phyloP scores from a whole-genome alignment of 2,797 vertebrate species.

The Typhlichthys subterraneus region DNA sequence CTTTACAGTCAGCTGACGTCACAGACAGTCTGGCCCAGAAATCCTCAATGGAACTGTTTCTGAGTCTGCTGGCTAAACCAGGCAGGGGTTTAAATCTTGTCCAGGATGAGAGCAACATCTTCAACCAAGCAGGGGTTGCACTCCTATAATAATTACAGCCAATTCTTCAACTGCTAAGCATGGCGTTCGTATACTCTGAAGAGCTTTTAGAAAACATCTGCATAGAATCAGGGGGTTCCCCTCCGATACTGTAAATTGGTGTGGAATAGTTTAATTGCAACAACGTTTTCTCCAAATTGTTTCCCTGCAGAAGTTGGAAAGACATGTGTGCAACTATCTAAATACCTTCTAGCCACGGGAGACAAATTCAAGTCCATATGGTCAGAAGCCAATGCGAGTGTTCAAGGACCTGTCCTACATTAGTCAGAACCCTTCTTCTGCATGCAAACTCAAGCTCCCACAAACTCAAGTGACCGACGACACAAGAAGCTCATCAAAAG shows the following conservation, averaged over 20 bases:
- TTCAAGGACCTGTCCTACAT: slow-evolving; percentile 4
- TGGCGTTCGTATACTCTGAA: slow-evolving; percentile 10
- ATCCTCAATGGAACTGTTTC: slow-evolving; percentile 4
- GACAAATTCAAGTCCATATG: not conserved
- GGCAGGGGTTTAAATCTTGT: not conserved
- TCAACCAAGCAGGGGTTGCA: slow-evolving; percentile 15
- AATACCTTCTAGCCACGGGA: not conserved
- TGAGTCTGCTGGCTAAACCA: slow-evolving; percentile 16
- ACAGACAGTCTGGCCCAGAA: slow-evolving; percentile 24
- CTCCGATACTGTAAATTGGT: slow-evolving; percentile 7
- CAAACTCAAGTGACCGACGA: slow-evolving; percentile 5
- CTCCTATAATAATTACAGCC: not conserved
- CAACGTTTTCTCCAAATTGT: slow-evolving; percentile 3
- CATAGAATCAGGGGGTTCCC: slow-evolving; percentile 2
- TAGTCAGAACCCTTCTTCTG: not conserved
- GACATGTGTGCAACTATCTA: not conserved
- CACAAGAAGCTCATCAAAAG: slow-evolving; percentile 16
- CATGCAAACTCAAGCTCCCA: not conserved
- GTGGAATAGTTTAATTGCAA: slow-evolving; percentile 8
- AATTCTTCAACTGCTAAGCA: slow-evolving; percentile 24
- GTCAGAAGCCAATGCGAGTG: not conserved
- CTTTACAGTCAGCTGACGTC: slow-evolving; percentile 26
- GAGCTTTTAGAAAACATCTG: not conserved
- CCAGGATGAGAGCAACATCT: slow-evolving; percentile 4
- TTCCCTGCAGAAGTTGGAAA: slow-evolving; percentile 1